A percentile compares a stretch with the other conserved stretches of the same genome.
Evolutionary conservation across 2,888 invertebrate species (phyloP).

Genomic region (Encarsia formosa): DNA sequence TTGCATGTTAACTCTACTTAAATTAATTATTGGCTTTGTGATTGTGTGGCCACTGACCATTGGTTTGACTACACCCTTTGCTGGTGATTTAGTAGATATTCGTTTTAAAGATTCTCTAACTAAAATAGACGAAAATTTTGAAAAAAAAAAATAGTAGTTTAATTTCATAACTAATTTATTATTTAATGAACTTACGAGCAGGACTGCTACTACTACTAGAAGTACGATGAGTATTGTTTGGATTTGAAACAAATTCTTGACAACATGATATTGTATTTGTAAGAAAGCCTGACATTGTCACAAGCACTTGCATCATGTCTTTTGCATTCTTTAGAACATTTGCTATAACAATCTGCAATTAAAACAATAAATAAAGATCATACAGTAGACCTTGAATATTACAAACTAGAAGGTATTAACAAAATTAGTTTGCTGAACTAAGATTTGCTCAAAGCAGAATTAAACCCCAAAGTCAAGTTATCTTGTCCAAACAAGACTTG

Average conservation of each 20-base stretch:
- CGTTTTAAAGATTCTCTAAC: constrained; percentile 37
- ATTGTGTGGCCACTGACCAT: constrained; percentile 49
- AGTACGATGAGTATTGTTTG: constrained; percentile 14
- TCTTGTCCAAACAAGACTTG: too few species aligned
- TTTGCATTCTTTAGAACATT: constrained; percentile 38
- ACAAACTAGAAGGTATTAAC: constrained; percentile 8
- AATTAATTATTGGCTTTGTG: constrained; percentile 47
- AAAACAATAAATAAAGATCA: too few species aligned
- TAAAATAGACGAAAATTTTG: constrained; percentile 19
- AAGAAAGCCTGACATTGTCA: constrained; percentile 36
- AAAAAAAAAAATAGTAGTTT: too few species aligned
- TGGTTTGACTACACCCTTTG: constrained; percentile 47
- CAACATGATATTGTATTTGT: constrained; percentile 40
- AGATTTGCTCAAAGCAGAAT: too few species aligned
- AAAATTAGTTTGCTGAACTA: too few species aligned
- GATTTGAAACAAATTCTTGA: constrained; percentile 33
- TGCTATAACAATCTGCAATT: constrained; percentile 36
- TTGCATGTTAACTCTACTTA: constrained; percentile 45
- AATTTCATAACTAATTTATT: neutral
- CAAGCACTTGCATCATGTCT: constrained; percentile 38
- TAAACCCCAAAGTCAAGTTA: too few species aligned
- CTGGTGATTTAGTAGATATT: constrained; percentile 41
- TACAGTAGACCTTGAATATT: too few species aligned
- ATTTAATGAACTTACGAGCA: constrained; percentile 16
- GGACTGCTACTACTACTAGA: constrained; percentile 23